Evolutionary conservation across 2,113 vertebrate species (phyloP), one percentile per base, ranked within the genome.

Genomic region (Panurus biarmicus): DNA sequence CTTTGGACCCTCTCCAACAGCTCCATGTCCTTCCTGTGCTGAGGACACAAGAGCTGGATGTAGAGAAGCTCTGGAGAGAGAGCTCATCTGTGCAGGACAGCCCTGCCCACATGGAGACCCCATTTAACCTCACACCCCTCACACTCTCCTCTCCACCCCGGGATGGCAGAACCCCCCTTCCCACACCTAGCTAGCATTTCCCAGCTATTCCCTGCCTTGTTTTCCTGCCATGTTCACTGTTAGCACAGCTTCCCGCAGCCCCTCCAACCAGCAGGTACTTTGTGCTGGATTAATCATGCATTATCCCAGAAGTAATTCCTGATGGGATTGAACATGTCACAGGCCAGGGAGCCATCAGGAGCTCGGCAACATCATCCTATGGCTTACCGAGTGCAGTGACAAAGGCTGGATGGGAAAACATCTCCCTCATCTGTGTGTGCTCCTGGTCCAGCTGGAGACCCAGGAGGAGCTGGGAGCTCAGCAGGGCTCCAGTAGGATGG

Each of bases 241-340:
- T 50, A 66, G 73, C 62, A n/a, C 66, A 51, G 50, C 78, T 65
- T 36, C 72, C 74, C 2, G 1, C 80, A 45, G 77, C 40, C 80
- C 80, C 60, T 8, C 54, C 2, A 1, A 11, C 40, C 22, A 28
- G 90, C 90, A 83, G 90, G 50, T 80, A 44, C 85, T 58, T 77
- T 92, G 90, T 92, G 74, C 94, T 40, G 76, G 82, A 73, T 93
- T 89, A 92, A 90, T 95, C 83, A 60, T 31, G 93, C 87, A 5
- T 94, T 72, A 65, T 79, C 35, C 79, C 51, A 57, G 87, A 92
- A 66, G 87, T 78, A 78, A 94, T 95, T 94, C 62, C 91, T 90
- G 97, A 91, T 73, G 93, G 89, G 62, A 85, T 90, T 90, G 92
- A 91, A 93, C 76, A 29, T 89, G 87, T 96, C 95, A 95, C 90